Conservation (phyloP, 2,797 vertebrate species). For the Notamacropus eugenii region DNA sequence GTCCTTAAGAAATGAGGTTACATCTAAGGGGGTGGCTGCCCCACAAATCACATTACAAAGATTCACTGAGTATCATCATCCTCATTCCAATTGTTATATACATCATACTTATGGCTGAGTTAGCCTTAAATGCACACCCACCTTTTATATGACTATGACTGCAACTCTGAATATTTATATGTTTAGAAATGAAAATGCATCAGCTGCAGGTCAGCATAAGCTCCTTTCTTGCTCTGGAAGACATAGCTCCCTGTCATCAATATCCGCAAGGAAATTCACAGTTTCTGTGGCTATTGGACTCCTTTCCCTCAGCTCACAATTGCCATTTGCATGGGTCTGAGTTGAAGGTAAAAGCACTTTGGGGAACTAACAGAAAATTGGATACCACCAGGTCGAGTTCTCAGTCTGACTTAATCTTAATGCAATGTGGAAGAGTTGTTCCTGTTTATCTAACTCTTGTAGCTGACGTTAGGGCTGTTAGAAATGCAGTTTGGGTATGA, state of each 20-base stretch:
- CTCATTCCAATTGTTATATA: neutral
- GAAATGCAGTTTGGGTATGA: conserved; percentile 50
- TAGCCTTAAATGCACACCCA: neutral
- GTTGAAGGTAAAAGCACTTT: conserved; percentile 49
- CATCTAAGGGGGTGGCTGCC: neutral
- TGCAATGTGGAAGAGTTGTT: conserved; percentile 57
- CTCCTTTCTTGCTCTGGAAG: neutral
- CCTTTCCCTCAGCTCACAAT: neutral
- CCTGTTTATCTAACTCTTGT: conserved; percentile 67
- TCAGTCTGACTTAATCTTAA: conserved; percentile 70
- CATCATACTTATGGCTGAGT: neutral
- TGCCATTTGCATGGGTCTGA: conserved; percentile 41
- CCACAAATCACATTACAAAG: neutral
- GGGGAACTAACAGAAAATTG: conserved; percentile 68
- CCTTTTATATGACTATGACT: neutral
- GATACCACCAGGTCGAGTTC: conserved; percentile 65
- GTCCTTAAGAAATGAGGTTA: neutral
- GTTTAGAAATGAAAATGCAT: neutral
- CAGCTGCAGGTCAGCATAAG: neutral
- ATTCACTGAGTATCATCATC: neutral
- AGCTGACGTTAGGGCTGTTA: conserved; percentile 58
- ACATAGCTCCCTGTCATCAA: neutral
- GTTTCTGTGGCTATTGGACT: neutral
- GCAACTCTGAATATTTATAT: neutral
- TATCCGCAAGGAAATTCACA: neutral